A percentile compares a stretch with the other conserved stretches of the same genome.
These are phyloP conservation scores for Acleris holmiana DNA, from an alignment of 2,888 invertebrate genomes.

Conservation along the genomic window DNA sequence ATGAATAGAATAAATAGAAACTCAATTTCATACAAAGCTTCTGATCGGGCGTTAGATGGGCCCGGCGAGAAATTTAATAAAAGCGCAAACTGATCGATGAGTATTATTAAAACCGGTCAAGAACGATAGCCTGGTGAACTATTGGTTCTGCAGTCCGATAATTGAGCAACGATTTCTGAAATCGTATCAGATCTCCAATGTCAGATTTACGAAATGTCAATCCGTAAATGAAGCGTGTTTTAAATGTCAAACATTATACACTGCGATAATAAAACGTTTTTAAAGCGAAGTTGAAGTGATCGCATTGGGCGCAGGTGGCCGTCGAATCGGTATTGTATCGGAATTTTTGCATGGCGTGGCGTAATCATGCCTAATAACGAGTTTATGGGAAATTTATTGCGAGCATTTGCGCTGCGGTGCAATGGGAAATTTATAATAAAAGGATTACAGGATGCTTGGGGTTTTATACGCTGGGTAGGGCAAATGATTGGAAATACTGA, in stretches of 20 bases:
- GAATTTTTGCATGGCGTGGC: conserved; percentile 21
- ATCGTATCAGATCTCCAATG: conserved; percentile 4
- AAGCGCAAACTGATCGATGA: conserved; percentile 43
- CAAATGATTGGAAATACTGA: background rate
- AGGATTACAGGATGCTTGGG: conserved; percentile 3
- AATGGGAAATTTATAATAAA: conserved; percentile 25
- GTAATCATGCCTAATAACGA: conserved; percentile 35
- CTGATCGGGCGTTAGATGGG: conserved; percentile 45
- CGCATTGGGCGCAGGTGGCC: conserved; percentile 21
- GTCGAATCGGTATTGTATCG: conserved; percentile 28
- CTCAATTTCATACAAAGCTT: conserved; percentile 49
- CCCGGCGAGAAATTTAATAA: conserved; percentile 53
- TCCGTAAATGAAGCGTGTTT: conserved; percentile 1
- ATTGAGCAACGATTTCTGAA: conserved; percentile 5
- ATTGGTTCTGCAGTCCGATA: conserved; percentile 13
- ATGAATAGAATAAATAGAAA: conserved; percentile 41
- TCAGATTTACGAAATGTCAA: conserved; percentile 4
- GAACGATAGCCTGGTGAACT: conserved; percentile 20
- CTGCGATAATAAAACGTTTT: conserved; percentile 16
- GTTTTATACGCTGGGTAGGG: conserved; percentile 1
- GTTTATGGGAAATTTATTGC: conserved; percentile 37
- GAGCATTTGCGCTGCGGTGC: conserved; percentile 19
- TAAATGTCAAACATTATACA: conserved; percentile 4
- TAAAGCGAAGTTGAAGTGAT: conserved; percentile 19
- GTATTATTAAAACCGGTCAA: conserved; percentile 52